Evolutionary conservation across 2,888 invertebrate genomes (phyloP).

Genomic region (Drosophila aldrichi): DNA sequence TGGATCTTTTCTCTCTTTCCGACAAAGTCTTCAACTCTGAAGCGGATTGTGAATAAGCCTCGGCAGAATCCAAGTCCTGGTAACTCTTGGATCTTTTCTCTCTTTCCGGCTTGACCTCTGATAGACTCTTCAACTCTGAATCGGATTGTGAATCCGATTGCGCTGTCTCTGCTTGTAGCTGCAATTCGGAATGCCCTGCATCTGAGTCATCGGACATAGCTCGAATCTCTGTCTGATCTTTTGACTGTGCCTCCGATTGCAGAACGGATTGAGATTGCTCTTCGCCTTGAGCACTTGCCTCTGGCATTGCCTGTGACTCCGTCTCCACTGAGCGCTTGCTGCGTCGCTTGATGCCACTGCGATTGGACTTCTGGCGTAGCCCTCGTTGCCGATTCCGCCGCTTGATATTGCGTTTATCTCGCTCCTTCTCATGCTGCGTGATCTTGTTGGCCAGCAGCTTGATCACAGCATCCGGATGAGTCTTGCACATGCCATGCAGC

Average conservation of each 20-base stretch:
- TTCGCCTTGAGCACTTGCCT: background rate
- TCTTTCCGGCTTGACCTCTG: background rate
- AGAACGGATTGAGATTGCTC: background rate
- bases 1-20: background rate
- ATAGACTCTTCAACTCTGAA: background rate
- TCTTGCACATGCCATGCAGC: conserved; percentile 6
- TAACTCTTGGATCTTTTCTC: background rate
- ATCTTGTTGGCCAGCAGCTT: conserved; percentile 62
- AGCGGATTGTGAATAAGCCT: background rate
- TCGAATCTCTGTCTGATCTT: background rate
- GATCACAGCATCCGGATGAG: conserved; percentile 53
- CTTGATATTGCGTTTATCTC: conserved; percentile 46
- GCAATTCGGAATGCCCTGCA: background rate
- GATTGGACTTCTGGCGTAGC: conserved; percentile 17
- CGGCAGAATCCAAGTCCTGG: background rate
- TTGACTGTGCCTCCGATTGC: background rate
- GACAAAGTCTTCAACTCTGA: background rate
- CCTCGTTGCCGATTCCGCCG: conserved; percentile 18
- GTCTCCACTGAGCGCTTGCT: conserved; percentile 26
- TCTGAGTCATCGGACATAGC: background rate
- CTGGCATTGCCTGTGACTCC: background rate
- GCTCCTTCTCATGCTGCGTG: conserved; percentile 40
- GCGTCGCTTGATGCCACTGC: conserved; percentile 20
- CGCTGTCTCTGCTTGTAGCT: background rate
- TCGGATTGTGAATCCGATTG: background rate